Base-by-base conservation (phyloP, 1,140 invertebrate species). In the Riptortus pedestris region DNA sequence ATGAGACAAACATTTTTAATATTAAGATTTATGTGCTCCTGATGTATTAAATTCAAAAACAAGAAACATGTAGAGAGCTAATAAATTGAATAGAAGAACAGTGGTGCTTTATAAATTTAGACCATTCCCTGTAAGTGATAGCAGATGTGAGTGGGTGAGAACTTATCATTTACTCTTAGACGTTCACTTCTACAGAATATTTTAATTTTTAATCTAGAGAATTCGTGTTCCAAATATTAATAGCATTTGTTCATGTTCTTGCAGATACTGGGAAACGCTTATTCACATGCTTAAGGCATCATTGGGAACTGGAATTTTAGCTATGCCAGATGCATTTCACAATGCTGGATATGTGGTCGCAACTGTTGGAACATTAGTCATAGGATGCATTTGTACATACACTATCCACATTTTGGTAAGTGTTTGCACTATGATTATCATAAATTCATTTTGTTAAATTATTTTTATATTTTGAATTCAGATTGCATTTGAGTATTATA, bases 221-320 rank as follows among this genome's bases (percentile, higher is more conserved):
- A n/a, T 18, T 51, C 7, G 18, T 14, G 9, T 5, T 51, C 7
- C 7, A 51, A 51, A 12, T 55, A 1, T 20, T 24, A 55, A 55
- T 3, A 12, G 14, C 2, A 20, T 14, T 55, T 2, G 24, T 60
- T 11, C 12, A 65, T 58, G 70, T 67, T 67, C 67, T 70, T 75
- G 14, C 70, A 90, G 88, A 59, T 89, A 88, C 74, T 75, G 76
- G 27, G 87, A 90, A 64, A 91, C 89, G 0, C 76, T 91, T 67
- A 83, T 91, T 67, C 89, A 92, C 72, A 73, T 92, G 66, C 72
- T 91, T 20, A 92, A 92, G 71, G 88, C 87, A 24, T 92, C 91
- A 71, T 80, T 94, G 61, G 92, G 92, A 5, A 93, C 91, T 0
- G 91, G 92, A 5, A 89, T 95, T 51, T 72, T 95, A 55, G 91